Evolutionary conservation across 2,888 invertebrate genomes (phyloP), one percentile per base, ranked within the genome.

Genomic region (Eugnorisma glareosa): DNA sequence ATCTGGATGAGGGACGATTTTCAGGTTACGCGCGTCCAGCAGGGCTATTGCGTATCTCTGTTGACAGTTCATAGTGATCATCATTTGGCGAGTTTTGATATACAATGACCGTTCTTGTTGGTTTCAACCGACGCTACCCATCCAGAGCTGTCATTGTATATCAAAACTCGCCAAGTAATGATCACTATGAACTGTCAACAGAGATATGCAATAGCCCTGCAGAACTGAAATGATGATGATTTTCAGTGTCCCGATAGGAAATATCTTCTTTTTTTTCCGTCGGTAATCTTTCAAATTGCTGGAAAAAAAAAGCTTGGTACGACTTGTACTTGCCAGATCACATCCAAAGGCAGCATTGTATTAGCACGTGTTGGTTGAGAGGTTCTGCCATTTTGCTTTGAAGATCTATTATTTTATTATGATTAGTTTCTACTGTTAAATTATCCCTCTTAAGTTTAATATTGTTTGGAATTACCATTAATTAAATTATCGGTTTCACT

Each of bases 401-500:
- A 15, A 37, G 48, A 35, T 67, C 10, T 35, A 24, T n/a, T 35
- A 31, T 67, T 51, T 37, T 35, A 37, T 69, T 54, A 21, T 51
- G 21, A 37, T 21, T 37, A 21, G 7, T 7, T 69, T n/a, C 24
- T 48, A 24, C 35, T 7, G 31, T 31, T n/a, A 21, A 24, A 18
- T 7, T 43, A 63, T 43, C 31, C 4, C 13, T 66, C 5, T 15
- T 21, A 21, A 15, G n/a, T n/a, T 0, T 11, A n/a, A 7, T 21
- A 21, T 40, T 31, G n/a, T 10, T 43, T 43, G 15, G 18, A 74
- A 15, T 63, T 28, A 7, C 8, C 8, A 21, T 63, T 8, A 1
- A 75, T 11, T 51, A 75, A 43, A 75, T 7, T 43, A 75, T 28
- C 28, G n/a, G 10, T 28, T 67, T 51, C 28, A 51, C 48, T 24